A percentile compares a stretch with the other conserved stretches of the same genome.
These are phyloP conservation scores for Philopotamus ludificatus DNA, from an alignment of 1,140 invertebrate genomes.

Conservation along the genomic window DNA sequence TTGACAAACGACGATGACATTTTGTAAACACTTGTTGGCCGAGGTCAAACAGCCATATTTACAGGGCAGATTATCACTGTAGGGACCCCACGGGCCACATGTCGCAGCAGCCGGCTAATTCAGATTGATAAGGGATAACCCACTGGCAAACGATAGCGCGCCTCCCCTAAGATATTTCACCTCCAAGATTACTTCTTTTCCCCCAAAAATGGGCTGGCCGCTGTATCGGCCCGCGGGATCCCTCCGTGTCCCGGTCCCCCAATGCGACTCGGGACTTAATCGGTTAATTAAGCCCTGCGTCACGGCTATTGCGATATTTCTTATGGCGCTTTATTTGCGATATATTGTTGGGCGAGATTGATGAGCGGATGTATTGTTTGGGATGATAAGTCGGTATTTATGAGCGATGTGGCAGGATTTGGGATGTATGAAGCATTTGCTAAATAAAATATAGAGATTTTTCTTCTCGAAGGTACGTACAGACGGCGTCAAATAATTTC, in stretches of 20 bases:
- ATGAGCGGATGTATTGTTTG: too few relatives aligned
- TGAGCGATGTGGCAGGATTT: too few relatives aligned
- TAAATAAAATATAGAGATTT: too few relatives aligned
- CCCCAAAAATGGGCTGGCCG: background rate
- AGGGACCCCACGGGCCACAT: conserved; percentile 22
- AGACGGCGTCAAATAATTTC: too few relatives aligned
- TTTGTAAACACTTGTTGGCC: too few relatives aligned
- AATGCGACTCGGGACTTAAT: conserved; percentile 11
- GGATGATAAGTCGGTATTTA: too few relatives aligned
- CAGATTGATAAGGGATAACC: conserved; percentile 40
- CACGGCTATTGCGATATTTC: background rate
- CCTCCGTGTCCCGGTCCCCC: background rate
- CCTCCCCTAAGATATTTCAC: conserved; percentile 32
- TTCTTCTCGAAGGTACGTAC: too few relatives aligned
- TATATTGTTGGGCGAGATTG: too few relatives aligned
- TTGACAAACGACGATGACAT: too few relatives aligned
- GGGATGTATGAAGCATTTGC: too few relatives aligned
- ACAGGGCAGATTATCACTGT: conserved; percentile 10
- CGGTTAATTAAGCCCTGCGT: conserved; percentile 17
- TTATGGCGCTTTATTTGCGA: background rate
- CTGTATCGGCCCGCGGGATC: background rate
- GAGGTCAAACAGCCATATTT: background rate
- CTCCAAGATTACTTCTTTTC: conserved; percentile 36
- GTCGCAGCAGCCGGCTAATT: conserved; percentile 33
- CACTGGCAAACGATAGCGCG: conserved; percentile 2